Conservation (phyloP, 2,797 vertebrate genomes). For the Cottoperca gobio region DNA sequence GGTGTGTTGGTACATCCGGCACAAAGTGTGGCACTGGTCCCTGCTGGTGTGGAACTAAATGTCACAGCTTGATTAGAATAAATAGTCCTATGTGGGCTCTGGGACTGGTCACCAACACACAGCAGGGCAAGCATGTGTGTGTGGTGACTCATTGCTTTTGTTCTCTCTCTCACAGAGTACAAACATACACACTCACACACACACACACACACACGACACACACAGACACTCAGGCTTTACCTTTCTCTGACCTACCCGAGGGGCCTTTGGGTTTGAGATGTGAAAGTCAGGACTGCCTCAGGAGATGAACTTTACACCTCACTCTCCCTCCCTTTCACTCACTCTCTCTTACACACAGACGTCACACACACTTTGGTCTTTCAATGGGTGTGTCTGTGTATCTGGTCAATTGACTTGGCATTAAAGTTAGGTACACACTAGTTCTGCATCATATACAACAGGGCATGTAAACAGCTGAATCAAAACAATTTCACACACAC, state of each 20-base stretch:
- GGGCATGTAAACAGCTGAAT: background rate
- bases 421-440: background rate
- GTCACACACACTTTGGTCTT: background rate
- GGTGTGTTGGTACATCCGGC: constrained; percentile 9
- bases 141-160: constrained; percentile 54
- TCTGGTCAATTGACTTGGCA: constrained; percentile 6
- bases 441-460: constrained; percentile 1
- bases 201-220: too few relatives aligned
- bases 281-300: constrained; percentile 63
- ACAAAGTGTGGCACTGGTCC: constrained; percentile 43
- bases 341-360: background rate
- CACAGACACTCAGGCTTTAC: constrained; percentile 51
- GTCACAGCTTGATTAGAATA: constrained; percentile 75
- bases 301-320: constrained; percentile 73
- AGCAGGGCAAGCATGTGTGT: constrained; percentile 37
- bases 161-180: constrained; percentile 12
- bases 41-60: constrained; percentile 70
- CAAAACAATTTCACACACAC: background rate
- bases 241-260: constrained; percentile 71
- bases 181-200: background rate
- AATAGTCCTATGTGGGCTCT: constrained; percentile 55
- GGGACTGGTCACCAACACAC: constrained; percentile 36
- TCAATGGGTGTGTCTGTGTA: background rate
- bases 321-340: constrained; percentile 7
- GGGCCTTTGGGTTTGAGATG: constrained; percentile 60